phyloP scores from a whole-genome alignment of 2,113 vertebrate genomes.

The Mustela lutreola region DNA sequence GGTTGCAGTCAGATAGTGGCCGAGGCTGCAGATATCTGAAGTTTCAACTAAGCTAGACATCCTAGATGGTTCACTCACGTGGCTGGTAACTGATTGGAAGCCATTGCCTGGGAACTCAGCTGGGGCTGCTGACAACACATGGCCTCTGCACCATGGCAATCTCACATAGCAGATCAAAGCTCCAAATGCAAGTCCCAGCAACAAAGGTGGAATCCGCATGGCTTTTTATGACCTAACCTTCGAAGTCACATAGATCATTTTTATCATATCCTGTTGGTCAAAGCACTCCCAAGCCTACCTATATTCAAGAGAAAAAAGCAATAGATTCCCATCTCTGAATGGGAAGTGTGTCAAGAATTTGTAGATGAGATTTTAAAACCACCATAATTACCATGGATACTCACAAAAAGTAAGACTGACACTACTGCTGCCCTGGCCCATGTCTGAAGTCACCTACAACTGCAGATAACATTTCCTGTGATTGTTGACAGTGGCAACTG shows the following conservation, averaged over 20 bases:
- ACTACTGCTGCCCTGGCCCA: not conserved
- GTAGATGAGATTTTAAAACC: not conserved
- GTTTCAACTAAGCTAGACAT: not conserved
- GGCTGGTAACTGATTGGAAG: not conserved
- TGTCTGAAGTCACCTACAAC: not conserved
- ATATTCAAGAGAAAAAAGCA: not conserved
- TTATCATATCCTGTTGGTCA: not conserved
- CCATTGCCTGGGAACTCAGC: not conserved
- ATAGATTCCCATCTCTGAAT: not conserved
- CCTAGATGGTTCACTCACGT: accelerated
- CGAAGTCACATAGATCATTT: not conserved
- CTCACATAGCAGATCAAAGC: not conserved
- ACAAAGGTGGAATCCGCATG: not conserved
- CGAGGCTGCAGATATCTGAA: not conserved
- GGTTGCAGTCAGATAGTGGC: not conserved
- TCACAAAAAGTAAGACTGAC: not conserved
- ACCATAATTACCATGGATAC: not conserved
- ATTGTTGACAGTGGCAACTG: not conserved
- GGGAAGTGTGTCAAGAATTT: not conserved
- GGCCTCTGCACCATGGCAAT: accelerated
- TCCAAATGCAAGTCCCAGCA: not conserved
- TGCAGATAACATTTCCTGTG: accelerated
- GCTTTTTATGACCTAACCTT: not conserved
- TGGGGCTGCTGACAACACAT: not conserved
- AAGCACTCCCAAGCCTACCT: not conserved